These are phyloP conservation scores for Hylia prasina DNA, from an alignment of 2,113 vertebrate genomes.

Conservation along the genomic window DNA sequence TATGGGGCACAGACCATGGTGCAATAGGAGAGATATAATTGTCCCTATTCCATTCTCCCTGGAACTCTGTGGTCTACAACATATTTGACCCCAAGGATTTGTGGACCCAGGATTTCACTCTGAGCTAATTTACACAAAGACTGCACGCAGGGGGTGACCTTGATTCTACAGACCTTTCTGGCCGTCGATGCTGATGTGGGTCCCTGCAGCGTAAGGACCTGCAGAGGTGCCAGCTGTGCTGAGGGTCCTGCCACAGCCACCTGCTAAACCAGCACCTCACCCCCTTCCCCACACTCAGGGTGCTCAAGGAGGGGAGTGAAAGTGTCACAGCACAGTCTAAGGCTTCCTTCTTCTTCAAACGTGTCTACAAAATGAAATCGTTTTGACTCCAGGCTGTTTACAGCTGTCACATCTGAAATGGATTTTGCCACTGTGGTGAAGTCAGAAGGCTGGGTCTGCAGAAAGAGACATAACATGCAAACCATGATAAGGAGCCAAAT, in stretches of 20 bases:
- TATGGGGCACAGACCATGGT: rapidly evolving
- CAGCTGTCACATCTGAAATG: not conserved
- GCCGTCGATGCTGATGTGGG: too few relatives aligned
- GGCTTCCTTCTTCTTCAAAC: not conserved
- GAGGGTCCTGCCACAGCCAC: not conserved
- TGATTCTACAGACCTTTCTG: not conserved
- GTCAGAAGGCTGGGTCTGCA: not conserved
- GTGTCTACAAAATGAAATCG: not conserved
- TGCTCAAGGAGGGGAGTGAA: not conserved
- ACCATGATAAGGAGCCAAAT: not conserved
- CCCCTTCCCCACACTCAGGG: too few relatives aligned
- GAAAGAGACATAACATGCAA: not conserved
- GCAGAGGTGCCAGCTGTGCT: not conserved
- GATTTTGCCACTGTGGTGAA: conserved; percentile 4
- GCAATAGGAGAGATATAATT: rapidly evolving
- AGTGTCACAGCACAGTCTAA: not conserved
- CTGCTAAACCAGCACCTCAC: not conserved
- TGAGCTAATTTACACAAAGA: not conserved
- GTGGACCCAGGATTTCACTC: not conserved
- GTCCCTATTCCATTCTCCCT: not conserved
- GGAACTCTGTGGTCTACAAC: rapidly evolving
- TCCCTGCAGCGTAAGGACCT: too few relatives aligned
- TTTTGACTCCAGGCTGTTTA: not conserved
- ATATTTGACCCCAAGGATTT: rapidly evolving
- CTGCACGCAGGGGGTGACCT: not conserved